phyloP scores from a whole-genome alignment of 2,888 invertebrate genomes.

The Phengaris alcon region DNA sequence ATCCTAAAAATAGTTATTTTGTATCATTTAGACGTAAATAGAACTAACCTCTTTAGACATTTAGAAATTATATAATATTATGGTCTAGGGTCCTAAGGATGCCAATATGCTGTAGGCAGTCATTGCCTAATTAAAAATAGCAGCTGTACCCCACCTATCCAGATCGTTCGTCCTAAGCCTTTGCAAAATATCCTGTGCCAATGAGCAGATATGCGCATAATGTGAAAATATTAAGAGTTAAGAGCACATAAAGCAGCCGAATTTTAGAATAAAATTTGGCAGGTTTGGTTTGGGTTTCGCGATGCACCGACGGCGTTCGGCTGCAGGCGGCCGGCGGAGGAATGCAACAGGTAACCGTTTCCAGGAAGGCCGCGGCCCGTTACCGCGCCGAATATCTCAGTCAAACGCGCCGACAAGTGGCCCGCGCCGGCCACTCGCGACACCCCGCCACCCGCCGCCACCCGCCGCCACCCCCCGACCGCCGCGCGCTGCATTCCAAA shows the following conservation, averaged over 20 bases:
- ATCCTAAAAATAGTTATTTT: no score
- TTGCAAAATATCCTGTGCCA: no score
- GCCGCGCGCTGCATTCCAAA: constrained; percentile 66
- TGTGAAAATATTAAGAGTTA: no score
- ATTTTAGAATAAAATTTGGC: background rate
- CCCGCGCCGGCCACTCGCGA: constrained; percentile 65
- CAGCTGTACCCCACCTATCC: no score
- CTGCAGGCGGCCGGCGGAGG: constrained; percentile 57
- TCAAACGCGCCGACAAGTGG: constrained; percentile 79
- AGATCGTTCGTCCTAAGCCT: no score
- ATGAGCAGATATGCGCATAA: no score
- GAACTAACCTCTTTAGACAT: no score
- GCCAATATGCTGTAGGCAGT: no score
- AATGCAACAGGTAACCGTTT: constrained; percentile 79
- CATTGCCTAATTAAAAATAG: no score
- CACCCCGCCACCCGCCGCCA: constrained; percentile 50
- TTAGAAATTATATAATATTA: no score
- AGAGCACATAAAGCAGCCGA: background rate
- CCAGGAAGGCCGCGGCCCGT: constrained; percentile 78
- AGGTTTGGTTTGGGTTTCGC: constrained; percentile 16
- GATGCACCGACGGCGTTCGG: constrained; percentile 38
- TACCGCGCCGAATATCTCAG: constrained; percentile 79
- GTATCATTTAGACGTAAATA: no score
- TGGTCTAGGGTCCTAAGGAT: no score
- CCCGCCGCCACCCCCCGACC: constrained; percentile 44